phyloP scores from a whole-genome alignment of 1,140 invertebrate genomes.

The Tribolium castaneum region DNA sequence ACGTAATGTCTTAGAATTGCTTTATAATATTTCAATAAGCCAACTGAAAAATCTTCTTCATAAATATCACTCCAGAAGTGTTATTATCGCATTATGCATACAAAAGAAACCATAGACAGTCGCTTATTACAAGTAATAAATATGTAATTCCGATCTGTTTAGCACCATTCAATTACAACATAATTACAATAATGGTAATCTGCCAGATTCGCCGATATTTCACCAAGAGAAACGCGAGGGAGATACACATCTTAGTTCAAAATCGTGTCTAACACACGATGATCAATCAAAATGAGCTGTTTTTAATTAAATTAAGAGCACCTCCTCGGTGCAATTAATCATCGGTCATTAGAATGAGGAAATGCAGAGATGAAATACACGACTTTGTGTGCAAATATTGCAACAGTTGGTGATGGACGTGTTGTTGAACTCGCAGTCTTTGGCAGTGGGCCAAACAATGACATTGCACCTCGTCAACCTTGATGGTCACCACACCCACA shows the following conservation, averaged over 20 bases:
- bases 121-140: constrained; percentile 19
- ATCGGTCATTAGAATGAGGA: constrained; percentile 16
- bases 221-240: not conserved
- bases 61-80: constrained; percentile 7
- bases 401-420: constrained; percentile 1
- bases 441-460: constrained; percentile 25
- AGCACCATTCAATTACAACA: constrained; percentile 27
- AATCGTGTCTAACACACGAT: not conserved
- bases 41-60: not conserved
- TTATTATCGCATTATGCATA: constrained; percentile 27
- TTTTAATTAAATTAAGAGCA: constrained; percentile 12
- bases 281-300: constrained; percentile 11
- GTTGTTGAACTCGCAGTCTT: constrained; percentile 21
- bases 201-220: constrained; percentile 9
- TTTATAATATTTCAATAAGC: constrained; percentile 2
- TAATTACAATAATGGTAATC: constrained; percentile 17
- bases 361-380: constrained; percentile 1
- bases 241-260: not conserved
- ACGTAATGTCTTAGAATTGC: not conserved
- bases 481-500: constrained; percentile 27
- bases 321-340: constrained; percentile 1
- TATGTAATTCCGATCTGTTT: constrained; percentile 29
- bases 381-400: constrained; percentile 13
- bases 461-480: constrained; percentile 34
- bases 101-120: constrained; percentile 10